Base-by-base conservation (phyloP, 1,140 invertebrate genomes). In the Drosophila bocki region DNA sequence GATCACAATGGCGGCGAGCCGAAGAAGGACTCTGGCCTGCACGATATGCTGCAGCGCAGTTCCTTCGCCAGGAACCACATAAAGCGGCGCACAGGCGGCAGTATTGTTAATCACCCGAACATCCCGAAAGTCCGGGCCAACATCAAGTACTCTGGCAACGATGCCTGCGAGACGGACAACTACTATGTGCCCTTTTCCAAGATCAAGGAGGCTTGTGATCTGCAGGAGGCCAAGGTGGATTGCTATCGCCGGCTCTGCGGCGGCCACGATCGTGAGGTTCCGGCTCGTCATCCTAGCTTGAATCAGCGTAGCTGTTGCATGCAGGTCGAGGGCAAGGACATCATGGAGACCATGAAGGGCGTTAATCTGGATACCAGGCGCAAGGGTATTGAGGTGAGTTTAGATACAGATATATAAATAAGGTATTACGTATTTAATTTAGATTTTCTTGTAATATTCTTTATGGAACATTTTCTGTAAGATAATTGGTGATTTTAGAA, bases 341-440 rank as follows among this genome's bases (percentile, higher is more conserved):
- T 92, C 4, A 50, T 72, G 17, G 56, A 91, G 19, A 84, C 86
- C 48, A 86, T 92, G 81, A 88, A 91, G 56, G 91, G 91, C n/a
- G 68, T 92, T 44, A 91, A 91, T 50, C 7, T 75, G 53, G 90
- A 92, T 53, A 86, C 87, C 0, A 63, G 84, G 11, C 80, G 82
- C 17, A 91, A 92, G 61, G 91, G 91, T 7, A 92, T 92, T 9
- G 91, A 92, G 91, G 91, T 92, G 32, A 85, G 82, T 26, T n/a
- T 0, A 11, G 13, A 11, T 37, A 5, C 12, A 13, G 13, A 33
- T 8, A 6, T 29, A 12, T 45, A 13, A 13, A n/a, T n/a, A n/a
- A n/a, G n/a, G n/a, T n/a, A n/a, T n/a, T n/a, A n/a, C n/a, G n/a
- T n/a, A n/a, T n/a, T n/a, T n/a, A n/a, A n/a, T n/a, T n/a, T n/a